A percentile compares a stretch with the other conserved stretches of the same genome.
phyloP scores from a whole-genome alignment of 2,113 vertebrate species.

The Opisthocomus hoazin region DNA sequence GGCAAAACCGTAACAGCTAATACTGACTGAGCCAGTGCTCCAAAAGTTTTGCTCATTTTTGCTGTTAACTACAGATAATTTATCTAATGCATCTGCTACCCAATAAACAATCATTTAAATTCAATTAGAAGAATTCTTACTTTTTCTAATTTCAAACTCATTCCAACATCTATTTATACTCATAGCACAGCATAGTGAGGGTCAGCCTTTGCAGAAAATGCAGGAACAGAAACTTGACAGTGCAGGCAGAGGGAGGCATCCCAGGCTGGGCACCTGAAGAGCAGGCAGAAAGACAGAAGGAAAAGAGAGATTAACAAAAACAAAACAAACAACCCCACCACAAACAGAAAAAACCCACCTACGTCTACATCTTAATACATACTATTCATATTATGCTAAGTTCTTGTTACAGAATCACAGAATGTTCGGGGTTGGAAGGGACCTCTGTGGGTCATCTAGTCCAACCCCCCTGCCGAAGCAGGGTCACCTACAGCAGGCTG shows the following conservation, averaged over 20 bases:
- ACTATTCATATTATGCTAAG: background rate
- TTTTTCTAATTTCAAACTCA: background rate
- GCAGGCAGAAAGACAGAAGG: background rate
- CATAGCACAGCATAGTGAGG: background rate
- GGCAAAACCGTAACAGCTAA: background rate
- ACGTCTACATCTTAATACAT: background rate
- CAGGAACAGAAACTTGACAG: background rate
- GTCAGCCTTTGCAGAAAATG: background rate
- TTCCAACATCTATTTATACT: background rate
- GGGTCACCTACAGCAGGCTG: too few relatives aligned
- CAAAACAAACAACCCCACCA: background rate
- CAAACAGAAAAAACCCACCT: fast-evolving
- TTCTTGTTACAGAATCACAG: too few relatives aligned
- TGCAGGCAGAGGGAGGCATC: background rate
- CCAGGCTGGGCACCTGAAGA: background rate
- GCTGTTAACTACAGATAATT: background rate
- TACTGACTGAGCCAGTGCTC: background rate
- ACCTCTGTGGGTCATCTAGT: too few relatives aligned
- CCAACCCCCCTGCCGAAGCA: too few relatives aligned
- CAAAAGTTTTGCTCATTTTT: background rate
- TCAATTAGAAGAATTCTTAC: background rate
- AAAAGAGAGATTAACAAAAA: background rate
- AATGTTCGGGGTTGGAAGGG: too few relatives aligned
- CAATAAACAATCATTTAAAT: background rate
- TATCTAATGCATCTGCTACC: background rate